A percentile compares a stretch with the other conserved stretches of the same genome.
Conservation (phyloP, 92 coral and sea anemone genomes). For the Parazoanthus swiftii region DNA sequence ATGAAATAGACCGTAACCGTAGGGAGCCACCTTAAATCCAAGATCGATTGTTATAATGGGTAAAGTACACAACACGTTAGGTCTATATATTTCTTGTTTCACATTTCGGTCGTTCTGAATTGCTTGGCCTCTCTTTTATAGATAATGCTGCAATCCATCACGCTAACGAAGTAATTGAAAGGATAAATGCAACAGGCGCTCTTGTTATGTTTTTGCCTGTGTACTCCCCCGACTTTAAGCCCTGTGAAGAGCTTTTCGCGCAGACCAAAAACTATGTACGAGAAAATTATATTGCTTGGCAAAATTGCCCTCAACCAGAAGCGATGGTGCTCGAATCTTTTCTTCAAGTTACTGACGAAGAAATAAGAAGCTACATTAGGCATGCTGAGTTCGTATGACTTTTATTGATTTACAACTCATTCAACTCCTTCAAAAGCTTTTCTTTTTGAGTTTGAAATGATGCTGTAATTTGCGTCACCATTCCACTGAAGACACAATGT, state of each 20-base stretch:
- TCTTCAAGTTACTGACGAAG: slow-evolving; percentile 45
- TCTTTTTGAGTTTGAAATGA: too few relatives aligned
- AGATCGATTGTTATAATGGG: too few relatives aligned
- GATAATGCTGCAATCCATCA: slow-evolving; percentile 51
- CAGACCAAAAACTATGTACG: slow-evolving; percentile 41
- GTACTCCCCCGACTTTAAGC: slow-evolving; percentile 53
- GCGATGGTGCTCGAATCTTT: slow-evolving; percentile 39
- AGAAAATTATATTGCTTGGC: slow-evolving; percentile 56
- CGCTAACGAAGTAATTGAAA: slow-evolving; percentile 16
- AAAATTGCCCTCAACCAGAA: slow-evolving; percentile 46
- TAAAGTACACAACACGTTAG: too few relatives aligned
- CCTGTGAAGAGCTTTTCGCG: slow-evolving; percentile 51
- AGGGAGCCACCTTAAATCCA: too few relatives aligned
- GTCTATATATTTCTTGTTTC: too few relatives aligned
- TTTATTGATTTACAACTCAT: too few relatives aligned
- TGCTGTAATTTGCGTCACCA: too few relatives aligned
- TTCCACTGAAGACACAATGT: too few relatives aligned
- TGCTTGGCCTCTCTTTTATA: neutral
- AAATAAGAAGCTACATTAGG: slow-evolving; percentile 43
- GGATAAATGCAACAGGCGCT: slow-evolving; percentile 41
- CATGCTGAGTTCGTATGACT: neutral
- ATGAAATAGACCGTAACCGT: too few relatives aligned
- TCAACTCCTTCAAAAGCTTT: too few relatives aligned
- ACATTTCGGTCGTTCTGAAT: too few relatives aligned
- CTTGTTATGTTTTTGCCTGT: slow-evolving; percentile 49